Evolutionary conservation across 2,888 invertebrate species (phyloP).

Genomic region (Lithosia quadra): DNA sequence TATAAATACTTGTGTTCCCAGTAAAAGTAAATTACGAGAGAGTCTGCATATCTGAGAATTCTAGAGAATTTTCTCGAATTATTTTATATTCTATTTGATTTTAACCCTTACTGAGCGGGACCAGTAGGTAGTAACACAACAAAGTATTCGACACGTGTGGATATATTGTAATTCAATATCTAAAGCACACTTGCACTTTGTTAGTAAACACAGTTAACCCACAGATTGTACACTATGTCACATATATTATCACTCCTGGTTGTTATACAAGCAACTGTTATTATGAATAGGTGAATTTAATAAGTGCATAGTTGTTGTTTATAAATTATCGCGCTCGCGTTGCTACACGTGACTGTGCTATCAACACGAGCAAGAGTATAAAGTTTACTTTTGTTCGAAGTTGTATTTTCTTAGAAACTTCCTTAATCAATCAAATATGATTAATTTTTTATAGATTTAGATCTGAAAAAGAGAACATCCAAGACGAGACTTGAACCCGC

Average conservation of each 20-base stretch:
- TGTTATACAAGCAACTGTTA: not conserved
- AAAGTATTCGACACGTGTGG: not conserved
- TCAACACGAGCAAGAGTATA: not conserved
- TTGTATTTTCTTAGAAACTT: not conserved
- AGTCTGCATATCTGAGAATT: not conserved
- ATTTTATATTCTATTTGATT: not conserved
- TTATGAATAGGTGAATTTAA: not conserved
- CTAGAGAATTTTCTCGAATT: not conserved
- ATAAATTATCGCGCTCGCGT: not conserved
- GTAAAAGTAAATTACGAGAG: not conserved
- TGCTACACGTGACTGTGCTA: constrained; percentile 8
- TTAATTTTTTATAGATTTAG: too few relatives aligned
- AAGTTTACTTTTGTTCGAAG: constrained; percentile 5
- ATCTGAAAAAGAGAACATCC: too few relatives aligned
- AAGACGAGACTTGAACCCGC: too few relatives aligned
- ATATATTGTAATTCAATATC: not conserved
- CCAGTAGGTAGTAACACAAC: not conserved
- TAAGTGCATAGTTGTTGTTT: constrained; percentile 3
- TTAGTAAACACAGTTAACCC: not conserved
- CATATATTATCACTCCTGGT: not conserved
- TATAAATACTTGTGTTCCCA: not conserved
- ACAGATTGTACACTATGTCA: not conserved
- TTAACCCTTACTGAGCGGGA: not conserved
- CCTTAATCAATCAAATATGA: not conserved
- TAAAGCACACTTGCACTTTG: not conserved